These are phyloP conservation scores for Xyliphius kryptos DNA, from an alignment of 2,113 vertebrate genomes.

Conservation along the genomic window DNA sequence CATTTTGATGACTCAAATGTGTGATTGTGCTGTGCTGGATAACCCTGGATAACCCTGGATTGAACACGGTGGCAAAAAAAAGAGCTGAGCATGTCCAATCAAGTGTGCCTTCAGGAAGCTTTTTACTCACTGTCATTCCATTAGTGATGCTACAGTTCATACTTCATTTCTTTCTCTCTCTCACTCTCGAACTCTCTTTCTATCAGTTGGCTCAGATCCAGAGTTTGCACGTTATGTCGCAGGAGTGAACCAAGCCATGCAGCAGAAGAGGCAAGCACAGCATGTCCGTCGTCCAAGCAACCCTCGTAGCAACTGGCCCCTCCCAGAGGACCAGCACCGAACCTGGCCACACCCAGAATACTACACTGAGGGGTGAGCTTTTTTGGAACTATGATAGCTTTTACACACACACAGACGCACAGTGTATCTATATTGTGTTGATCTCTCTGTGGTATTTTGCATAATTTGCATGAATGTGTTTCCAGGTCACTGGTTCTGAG, in stretches of 20 bases:
- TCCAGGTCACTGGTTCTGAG: no score
- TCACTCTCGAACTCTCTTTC: no score
- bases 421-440: no score
- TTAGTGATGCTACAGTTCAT: no score
- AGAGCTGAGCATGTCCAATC: conserved; percentile 18
- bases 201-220: conserved; percentile 89
- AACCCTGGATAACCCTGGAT: conserved; percentile 29
- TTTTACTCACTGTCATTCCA: no score
- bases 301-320: conserved; percentile 84
- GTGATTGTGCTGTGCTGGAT: conserved; percentile 33
- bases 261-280: conserved; percentile 91
- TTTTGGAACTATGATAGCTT: no score
- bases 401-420: no score
- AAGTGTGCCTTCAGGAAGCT: no score
- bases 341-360: conserved; percentile 93
- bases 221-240: conserved; percentile 97
- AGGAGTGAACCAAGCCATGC: conserved; percentile 96
- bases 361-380: conserved; percentile 92
- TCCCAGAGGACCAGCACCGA: conserved; percentile 85
- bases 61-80: neutral
- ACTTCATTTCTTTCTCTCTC: no score
- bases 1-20: conserved; percentile 18
- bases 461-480: no score
- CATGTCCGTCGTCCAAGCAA: conserved; percentile 84
- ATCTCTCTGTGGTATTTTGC: no score